Base-by-base conservation (phyloP, 2,888 invertebrate genomes). In the Hydrotaea cyrtoneurina region DNA sequence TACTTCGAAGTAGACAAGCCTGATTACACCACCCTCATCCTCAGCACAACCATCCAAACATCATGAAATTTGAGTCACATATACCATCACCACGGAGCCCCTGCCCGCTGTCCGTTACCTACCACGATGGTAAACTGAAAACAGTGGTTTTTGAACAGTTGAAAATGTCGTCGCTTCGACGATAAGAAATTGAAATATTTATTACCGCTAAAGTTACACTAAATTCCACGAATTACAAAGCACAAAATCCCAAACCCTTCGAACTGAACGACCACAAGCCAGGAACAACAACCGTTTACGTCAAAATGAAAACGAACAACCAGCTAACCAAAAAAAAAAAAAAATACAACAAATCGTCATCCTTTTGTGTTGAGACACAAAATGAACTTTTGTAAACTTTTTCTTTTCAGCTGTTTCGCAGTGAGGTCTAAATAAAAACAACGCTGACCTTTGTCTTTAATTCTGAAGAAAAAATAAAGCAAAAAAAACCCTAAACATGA, bases 171-270 rank as follows among this genome's bases (percentile, higher is more conserved):
- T 80, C 83, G 77, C 71, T 80, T 83, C 59, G 78, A 75, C 83
- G 78, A 84, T 78, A 84, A 84, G 84, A 84, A 76, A 79, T 82
- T 85, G 85, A 82, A 85, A 82, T 82, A 85, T 85, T 85, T 85
- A 85, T 82, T 85, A 85, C 74, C 79, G 85, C 85, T 85, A 80
- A 85, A 82, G 85, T 85, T 85, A 82, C 85, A 85, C 74, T 74
- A 64, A 82, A 82, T 85, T 85, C 85, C 82, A 43, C 39, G 85
- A 85, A 85, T 80, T 80, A 62, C 43, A 59, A 66, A 21, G 36
- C 13, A 69, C 13, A 17, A 36, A 39, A 66, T 3, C 39, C 39
- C 66, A 66, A 46, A 23, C 59, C 21, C 57, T 10, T 21, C 55
- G 15, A 55, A 59, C 23, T 26, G 23, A 59, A 10, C 15, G 19